phyloP scores from a whole-genome alignment of 1,140 invertebrate genomes.

The Leptonema lineaticorne region DNA sequence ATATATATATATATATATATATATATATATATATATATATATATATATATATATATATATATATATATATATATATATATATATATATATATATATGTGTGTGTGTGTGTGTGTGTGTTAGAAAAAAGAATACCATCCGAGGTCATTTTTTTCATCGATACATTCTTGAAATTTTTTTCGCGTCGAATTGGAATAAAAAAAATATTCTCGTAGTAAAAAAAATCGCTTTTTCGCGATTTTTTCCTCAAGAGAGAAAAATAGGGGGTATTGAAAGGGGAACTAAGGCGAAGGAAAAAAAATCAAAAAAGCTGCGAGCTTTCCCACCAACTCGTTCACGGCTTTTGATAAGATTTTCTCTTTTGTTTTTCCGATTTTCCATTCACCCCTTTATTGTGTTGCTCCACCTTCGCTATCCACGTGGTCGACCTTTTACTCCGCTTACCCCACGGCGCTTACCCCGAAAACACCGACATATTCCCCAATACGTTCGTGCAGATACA shows the following conservation, averaged over 20 bases:
- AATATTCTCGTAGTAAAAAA: no score
- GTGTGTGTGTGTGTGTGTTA: no score
- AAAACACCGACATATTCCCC: background rate
- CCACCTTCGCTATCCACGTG: background rate
- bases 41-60: no score
- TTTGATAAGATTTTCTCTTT: conserved; percentile 29
- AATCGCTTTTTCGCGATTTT: background rate
- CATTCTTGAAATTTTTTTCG: background rate
- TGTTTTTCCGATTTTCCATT: conserved; percentile 26
- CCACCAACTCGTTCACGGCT: conserved; percentile 19
- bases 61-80: no score
- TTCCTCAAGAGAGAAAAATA: background rate
- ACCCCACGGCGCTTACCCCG: background rate
- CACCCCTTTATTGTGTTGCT: conserved; percentile 14
- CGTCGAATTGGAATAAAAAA: no score
- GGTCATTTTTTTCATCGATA: no score
- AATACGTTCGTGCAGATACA: no score
- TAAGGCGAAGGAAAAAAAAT: conserved; percentile 4
- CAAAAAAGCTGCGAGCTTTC: conserved; percentile 26
- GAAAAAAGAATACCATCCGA: no score
- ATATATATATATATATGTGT: no score
- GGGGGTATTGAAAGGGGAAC: background rate
- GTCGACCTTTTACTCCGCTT: background rate
- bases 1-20: no score
- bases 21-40: no score